A percentile compares a stretch with the other conserved stretches of the same genome.
Evolutionary conservation across 2,888 invertebrate species (phyloP).

Genomic region (Chrysolina haemoptera): DNA sequence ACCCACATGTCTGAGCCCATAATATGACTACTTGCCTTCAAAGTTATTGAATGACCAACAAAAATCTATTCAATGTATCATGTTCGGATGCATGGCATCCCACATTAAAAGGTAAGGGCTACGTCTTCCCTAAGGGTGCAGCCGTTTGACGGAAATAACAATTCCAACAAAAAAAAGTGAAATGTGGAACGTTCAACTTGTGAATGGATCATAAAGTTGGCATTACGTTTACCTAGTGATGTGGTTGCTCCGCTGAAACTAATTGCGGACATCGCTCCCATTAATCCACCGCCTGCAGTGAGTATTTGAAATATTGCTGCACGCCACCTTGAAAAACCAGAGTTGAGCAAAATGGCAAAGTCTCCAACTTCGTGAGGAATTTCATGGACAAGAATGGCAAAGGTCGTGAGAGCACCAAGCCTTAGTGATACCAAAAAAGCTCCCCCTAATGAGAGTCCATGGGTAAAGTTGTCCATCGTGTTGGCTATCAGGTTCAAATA

Average conservation of each 20-base stretch:
- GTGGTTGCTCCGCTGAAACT: constrained; percentile 85
- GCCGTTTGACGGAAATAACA: no score
- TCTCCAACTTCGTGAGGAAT: constrained; percentile 99
- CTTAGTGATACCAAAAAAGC: constrained; percentile 94
- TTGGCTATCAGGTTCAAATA: constrained; percentile 97
- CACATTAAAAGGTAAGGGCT: no score
- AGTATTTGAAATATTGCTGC: constrained; percentile 95
- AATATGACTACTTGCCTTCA: no score
- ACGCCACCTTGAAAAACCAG: constrained; percentile 94
- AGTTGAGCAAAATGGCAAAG: constrained; percentile 94
- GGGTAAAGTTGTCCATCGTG: constrained; percentile 98
- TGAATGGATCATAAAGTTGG: no score
- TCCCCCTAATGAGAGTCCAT: constrained; percentile 97
- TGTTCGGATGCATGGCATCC: no score
- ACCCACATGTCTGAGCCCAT: no score
- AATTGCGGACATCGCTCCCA: constrained; percentile 91
- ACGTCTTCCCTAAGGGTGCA: no score
- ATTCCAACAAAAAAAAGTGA: no score
- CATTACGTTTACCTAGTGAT: constrained; percentile 77
- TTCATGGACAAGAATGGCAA: constrained; percentile 95
- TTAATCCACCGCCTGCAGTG: constrained; percentile 90
- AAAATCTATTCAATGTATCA: no score
- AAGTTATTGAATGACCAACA: no score
- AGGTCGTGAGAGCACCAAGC: constrained; percentile 92
- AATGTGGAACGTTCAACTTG: no score